Base-by-base conservation (phyloP, 2,797 vertebrate species). In the Falco concolor region DNA sequence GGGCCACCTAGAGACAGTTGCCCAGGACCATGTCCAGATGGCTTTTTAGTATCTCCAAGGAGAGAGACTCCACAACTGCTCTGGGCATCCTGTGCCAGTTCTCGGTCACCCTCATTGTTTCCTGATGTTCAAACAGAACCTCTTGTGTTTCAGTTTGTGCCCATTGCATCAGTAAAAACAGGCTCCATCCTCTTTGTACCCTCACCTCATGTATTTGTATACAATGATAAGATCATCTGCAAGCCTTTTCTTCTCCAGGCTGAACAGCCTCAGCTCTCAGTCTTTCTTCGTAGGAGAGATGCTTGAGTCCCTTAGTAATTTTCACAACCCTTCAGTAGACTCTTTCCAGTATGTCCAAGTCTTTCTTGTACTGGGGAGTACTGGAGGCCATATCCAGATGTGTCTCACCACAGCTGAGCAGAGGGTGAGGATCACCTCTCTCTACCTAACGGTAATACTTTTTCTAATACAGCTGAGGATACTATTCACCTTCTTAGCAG, bases 261-360 rank as follows among this genome's bases (percentile, higher is more conserved):
- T 82, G 27, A 76, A 56, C 15, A 56, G 24, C 61, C 42, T 15
- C 10, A 63, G 49, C 27, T 61, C 14, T 56, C 49, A 56, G 30
- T 42, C 25, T 61, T 69, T 82, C 42, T 30, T 82, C 28, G 22
- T 13, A 50, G 44, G 22, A 50, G 18, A 56, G 42, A 24, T 63
- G 6, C 27, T n/a, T n/a, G 22, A 65, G 19, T 57, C 32, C 16
- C 22, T 63, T 75, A 42, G 25, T 45, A 7, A 15, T 77, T 42
- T 83, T 56, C 1, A 1, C 8, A 3, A 21, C 30, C 40, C 15
- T 82, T 49, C 2, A 0, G 16, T 69, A 10, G 10, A 42, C 17
- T 75, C 18, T 59, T 9, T 56, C 25, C 8, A 15, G 6, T 34
- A 40, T 56, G 44, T 56, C 24, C 34, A 50, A 24, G 12, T 36